phyloP scores from a whole-genome alignment of 2,888 invertebrate species.

The Allophyes oxyacanthae region DNA sequence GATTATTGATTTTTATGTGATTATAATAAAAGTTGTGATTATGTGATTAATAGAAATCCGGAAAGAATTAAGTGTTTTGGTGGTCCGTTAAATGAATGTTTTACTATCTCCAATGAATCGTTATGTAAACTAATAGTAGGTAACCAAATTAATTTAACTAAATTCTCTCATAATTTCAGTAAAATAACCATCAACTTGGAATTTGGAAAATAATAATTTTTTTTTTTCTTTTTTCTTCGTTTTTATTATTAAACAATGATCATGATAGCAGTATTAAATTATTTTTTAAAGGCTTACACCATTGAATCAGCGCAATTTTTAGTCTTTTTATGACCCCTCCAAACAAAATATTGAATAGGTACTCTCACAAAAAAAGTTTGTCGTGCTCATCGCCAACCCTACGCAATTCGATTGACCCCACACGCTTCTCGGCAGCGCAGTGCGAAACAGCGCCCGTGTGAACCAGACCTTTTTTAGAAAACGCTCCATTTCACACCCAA shows the following conservation, averaged over 20 bases:
- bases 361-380: too few species aligned
- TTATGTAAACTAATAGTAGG: slow-evolving; percentile 22
- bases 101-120: slow-evolving; percentile 14
- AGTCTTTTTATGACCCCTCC: too few species aligned
- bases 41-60: slow-evolving; percentile 27
- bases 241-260: too few species aligned
- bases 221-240: not conserved
- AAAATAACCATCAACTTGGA: too few species aligned
- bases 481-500: slow-evolving; percentile 28
- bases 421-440: slow-evolving; percentile 53
- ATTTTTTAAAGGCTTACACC: too few species aligned
- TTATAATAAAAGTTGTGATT: slow-evolving; percentile 18
- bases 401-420: slow-evolving; percentile 45
- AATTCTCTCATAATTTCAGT: not conserved
- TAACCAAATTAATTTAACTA: not conserved
- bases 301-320: too few species aligned
- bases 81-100: not conserved
- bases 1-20: slow-evolving; percentile 4
- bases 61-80: slow-evolving; percentile 17
- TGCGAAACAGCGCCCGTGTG: slow-evolving; percentile 63
- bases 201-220: too few species aligned
- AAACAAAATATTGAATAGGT: too few species aligned
- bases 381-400: slow-evolving; percentile 56
- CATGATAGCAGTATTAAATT: too few species aligned
- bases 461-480: slow-evolving; percentile 60